Percentiles rank a stretch among this genome's conserved stretches.
Conservation (phyloP, 2,797 vertebrate genomes). For the Rachycentron canadum region DNA sequence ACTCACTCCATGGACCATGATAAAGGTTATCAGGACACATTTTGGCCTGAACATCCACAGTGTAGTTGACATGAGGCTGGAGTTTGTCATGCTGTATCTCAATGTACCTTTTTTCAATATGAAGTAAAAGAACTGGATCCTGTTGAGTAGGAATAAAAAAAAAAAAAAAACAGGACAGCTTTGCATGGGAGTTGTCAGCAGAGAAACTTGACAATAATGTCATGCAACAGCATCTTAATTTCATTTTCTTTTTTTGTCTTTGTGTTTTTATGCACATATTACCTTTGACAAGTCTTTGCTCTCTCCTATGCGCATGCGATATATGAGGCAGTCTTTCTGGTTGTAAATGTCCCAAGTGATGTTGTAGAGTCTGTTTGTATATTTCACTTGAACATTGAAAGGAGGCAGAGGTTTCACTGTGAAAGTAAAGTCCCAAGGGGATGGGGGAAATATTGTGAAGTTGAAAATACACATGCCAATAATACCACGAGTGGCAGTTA, state of each 20-base stretch:
- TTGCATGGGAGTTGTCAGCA: neutral
- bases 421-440: slow-evolving; percentile 28
- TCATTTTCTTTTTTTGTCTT: neutral
- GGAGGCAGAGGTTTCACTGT: slow-evolving; percentile 78
- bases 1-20: slow-evolving; percentile 82
- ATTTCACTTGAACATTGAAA: slow-evolving; percentile 55
- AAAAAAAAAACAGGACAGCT: neutral
- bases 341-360: slow-evolving; percentile 77
- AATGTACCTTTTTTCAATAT: slow-evolving; percentile 1
- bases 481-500: slow-evolving; percentile 24
- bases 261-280: slow-evolving; percentile 12
- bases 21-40: accelerated
- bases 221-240: neutral
- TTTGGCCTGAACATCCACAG: slow-evolving; percentile 71
- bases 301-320: slow-evolving; percentile 70
- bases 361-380: slow-evolving; percentile 53
- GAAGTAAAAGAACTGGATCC: neutral
- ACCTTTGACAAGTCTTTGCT: slow-evolving; percentile 62
- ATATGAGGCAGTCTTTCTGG: neutral
- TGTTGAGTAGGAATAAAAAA: slow-evolving; percentile 19
- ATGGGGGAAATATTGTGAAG: neutral
- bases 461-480: neutral
- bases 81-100: slow-evolving; percentile 39
- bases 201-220: neutral
- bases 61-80: slow-evolving; percentile 30